Percentiles rank a stretch among this genome's conserved stretches.
These are phyloP conservation scores for Notolepis coatsorum DNA, from an alignment of 2,797 vertebrate species.

Conservation along the genomic window DNA sequence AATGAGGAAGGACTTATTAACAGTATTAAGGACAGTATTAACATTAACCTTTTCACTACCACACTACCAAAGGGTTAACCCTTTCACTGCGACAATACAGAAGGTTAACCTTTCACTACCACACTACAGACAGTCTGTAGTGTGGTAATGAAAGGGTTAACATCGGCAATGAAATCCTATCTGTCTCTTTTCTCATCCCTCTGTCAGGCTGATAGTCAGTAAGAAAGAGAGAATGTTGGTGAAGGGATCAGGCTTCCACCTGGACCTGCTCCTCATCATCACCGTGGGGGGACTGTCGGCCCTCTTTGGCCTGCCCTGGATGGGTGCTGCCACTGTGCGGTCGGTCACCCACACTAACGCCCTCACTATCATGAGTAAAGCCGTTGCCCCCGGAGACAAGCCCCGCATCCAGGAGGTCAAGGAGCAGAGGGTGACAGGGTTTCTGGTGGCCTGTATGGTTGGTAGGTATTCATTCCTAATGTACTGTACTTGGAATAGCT, in stretches of 20 bases:
- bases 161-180: no score
- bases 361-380: constrained; percentile 94
- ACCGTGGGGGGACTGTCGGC: constrained; percentile 89
- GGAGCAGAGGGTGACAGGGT: constrained; percentile 92
- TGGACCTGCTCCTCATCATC: constrained; percentile 92
- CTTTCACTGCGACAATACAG: no score
- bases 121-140: no score
- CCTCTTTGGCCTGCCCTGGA: constrained; percentile 91
- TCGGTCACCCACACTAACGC: constrained; percentile 94
- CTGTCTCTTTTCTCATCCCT: not conserved
- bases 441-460: constrained; percentile 90
- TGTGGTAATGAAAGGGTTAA: no score
- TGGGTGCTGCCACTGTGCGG: constrained; percentile 92
- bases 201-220: constrained; percentile 87
- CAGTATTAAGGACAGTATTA: no score
- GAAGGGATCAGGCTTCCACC: constrained; percentile 94
- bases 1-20: no score
- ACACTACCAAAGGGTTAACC: no score
- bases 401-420: constrained; percentile 94
- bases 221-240: constrained; percentile 93
- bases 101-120: no score
- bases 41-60: no score
- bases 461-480: constrained; percentile 85
- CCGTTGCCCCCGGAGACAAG: constrained; percentile 91
- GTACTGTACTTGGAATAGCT: not conserved